These are phyloP conservation scores for Ginglymostoma cirratum DNA, from an alignment of 2,113 vertebrate species.

Conservation along the genomic window DNA sequence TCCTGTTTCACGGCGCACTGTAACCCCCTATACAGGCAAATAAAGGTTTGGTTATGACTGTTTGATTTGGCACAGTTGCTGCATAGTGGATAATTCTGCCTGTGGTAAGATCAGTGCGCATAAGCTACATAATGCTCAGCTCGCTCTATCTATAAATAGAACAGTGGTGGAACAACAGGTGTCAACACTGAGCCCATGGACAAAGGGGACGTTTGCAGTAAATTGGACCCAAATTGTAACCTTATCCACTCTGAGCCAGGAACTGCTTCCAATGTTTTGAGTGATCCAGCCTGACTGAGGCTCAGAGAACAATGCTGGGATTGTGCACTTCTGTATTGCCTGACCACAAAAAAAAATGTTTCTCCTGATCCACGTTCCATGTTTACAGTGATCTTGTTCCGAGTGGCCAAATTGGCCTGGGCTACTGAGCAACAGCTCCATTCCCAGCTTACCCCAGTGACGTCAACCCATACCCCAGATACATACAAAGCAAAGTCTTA, in stretches of 20 bases:
- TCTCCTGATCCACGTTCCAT: neutral
- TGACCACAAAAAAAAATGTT: neutral
- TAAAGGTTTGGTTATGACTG: neutral
- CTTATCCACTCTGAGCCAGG: neutral
- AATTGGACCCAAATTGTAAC: neutral
- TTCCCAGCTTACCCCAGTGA: neutral
- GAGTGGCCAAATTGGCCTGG: neutral
- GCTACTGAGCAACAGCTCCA: neutral
- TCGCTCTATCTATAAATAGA: neutral
- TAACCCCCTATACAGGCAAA: neutral
- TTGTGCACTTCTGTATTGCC: neutral
- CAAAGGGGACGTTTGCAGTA: neutral
- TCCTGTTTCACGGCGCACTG: neutral
- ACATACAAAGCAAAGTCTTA: neutral
- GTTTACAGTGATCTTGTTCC: conserved; percentile 7
- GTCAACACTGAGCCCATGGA: neutral
- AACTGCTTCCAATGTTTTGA: neutral
- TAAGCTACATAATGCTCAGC: neutral
- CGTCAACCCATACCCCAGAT: neutral
- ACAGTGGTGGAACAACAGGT: neutral
- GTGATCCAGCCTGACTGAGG: neutral
- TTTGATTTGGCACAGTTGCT: neutral
- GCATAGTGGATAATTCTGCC: neutral
- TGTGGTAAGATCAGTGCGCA: neutral
- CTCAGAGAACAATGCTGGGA: neutral